A percentile compares a stretch with the other conserved stretches of the same genome.
Conservation (phyloP, 2,113 vertebrate species). For the Podiceps cristatus region DNA sequence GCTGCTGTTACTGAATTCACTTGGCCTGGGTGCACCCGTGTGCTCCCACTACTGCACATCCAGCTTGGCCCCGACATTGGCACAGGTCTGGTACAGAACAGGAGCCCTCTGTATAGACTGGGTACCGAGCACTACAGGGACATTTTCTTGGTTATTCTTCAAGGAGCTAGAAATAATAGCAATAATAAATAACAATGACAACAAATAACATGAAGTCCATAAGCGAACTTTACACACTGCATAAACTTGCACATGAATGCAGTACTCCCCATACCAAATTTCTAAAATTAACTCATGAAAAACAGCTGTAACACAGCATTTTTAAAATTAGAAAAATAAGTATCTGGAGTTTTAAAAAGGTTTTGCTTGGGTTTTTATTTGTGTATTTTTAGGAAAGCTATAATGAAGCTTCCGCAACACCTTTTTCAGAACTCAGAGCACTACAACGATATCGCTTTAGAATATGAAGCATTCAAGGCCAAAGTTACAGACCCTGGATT, state of each 20-base stretch:
- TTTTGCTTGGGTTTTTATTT: not conserved
- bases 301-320: not conserved
- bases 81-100: not conserved
- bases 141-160: not conserved
- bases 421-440: not conserved
- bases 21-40: rapidly evolving
- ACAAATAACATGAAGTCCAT: not conserved
- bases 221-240: not conserved
- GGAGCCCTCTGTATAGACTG: not conserved
- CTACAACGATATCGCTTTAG: not conserved
- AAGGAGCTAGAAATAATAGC: not conserved
- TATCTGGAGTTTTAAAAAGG: not conserved
- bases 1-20: not conserved
- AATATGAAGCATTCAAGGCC: not conserved
- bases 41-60: not conserved
- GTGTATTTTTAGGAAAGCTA: not conserved
- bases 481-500: not conserved
- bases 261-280: not conserved
- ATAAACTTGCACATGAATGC: not conserved
- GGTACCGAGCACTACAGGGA: not conserved
- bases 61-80: not conserved
- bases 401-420: not conserved
- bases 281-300: not conserved
- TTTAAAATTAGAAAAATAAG: not conserved
- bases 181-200: not conserved